Percentiles rank a stretch among this genome's conserved stretches.
Evolutionary conservation across 2,888 invertebrate species (phyloP).

Genomic region (Cistogaster globosa): DNA sequence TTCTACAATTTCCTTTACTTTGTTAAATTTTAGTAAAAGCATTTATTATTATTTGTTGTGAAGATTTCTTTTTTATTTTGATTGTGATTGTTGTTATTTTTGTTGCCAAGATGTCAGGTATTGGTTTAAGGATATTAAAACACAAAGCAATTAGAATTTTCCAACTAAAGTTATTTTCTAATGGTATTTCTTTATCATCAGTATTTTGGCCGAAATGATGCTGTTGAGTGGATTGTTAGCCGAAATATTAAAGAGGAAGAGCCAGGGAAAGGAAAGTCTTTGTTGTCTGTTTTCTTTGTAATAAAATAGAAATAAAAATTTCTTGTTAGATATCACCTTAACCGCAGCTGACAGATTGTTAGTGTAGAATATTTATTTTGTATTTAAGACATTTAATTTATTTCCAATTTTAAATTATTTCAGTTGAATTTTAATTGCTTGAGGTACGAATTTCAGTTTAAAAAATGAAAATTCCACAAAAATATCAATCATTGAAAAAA

Average conservation of each 20-base stretch:
- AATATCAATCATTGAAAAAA: too few relatives aligned
- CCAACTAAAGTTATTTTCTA: slow-evolving; percentile 52
- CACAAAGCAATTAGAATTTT: slow-evolving; percentile 68
- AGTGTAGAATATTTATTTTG: too few relatives aligned
- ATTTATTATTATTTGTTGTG: background rate
- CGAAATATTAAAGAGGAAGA: background rate
- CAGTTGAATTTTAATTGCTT: too few relatives aligned
- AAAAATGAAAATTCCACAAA: too few relatives aligned
- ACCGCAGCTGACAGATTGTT: background rate
- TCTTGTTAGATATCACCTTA: background rate
- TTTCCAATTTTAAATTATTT: too few relatives aligned
- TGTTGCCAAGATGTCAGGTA: slow-evolving; percentile 53
- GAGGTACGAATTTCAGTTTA: too few relatives aligned
- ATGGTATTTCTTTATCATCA: slow-evolving; percentile 33
- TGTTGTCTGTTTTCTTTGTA: slow-evolving; percentile 12
- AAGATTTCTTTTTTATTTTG: slow-evolving; percentile 1
- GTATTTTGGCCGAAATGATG: background rate
- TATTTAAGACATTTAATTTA: too few relatives aligned
- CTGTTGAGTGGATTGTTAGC: background rate
- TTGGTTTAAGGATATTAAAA: slow-evolving; percentile 71
- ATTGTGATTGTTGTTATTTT: slow-evolving; percentile 23
- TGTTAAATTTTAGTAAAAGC: slow-evolving; percentile 26
- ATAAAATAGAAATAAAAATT: slow-evolving; percentile 26
- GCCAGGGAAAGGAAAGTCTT: background rate
- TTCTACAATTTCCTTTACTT: slow-evolving; percentile 62